phyloP scores from a whole-genome alignment of 1,140 invertebrate genomes.

The Drosophila santomea region DNA sequence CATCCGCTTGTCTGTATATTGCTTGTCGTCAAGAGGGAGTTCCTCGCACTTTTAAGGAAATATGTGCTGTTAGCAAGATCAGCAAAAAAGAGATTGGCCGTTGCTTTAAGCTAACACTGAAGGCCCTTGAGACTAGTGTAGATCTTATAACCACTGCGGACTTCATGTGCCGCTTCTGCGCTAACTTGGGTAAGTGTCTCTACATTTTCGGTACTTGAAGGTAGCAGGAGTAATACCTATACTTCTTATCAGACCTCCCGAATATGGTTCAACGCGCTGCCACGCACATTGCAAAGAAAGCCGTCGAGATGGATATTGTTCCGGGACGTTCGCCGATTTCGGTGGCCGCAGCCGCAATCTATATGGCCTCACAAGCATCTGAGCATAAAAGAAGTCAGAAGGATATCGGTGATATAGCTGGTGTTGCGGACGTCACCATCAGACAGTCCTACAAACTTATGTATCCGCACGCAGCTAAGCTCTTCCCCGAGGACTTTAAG shows the following conservation, averaged over 20 bases:
- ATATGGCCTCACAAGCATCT: constrained; percentile 99
- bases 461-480: constrained; percentile 95
- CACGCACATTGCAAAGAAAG: constrained; percentile 97
- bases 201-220: too few species aligned
- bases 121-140: constrained; percentile 97
- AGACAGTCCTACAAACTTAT: constrained; percentile 99
- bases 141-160: constrained; percentile 99
- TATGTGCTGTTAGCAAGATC: constrained; percentile 99
- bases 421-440: constrained; percentile 99
- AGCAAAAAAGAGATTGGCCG: constrained; percentile 99
- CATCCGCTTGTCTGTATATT: constrained; percentile 99
- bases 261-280: constrained; percentile 97
- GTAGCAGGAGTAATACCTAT: background rate
- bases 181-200: constrained; percentile 88
- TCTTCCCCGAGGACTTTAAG: constrained; percentile 98
- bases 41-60: constrained; percentile 99
- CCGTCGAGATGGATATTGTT: constrained; percentile 98
- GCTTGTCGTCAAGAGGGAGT: constrained; percentile 99
- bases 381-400: constrained; percentile 97
- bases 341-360: constrained; percentile 99
- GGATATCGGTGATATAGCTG: constrained; percentile 99
- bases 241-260: constrained; percentile 87
- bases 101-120: constrained; percentile 97
- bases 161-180: constrained; percentile 98
- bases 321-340: constrained; percentile 99